These are phyloP conservation scores for Acleris laterana DNA, from an alignment of 2,888 invertebrate genomes.

Conservation along the genomic window DNA sequence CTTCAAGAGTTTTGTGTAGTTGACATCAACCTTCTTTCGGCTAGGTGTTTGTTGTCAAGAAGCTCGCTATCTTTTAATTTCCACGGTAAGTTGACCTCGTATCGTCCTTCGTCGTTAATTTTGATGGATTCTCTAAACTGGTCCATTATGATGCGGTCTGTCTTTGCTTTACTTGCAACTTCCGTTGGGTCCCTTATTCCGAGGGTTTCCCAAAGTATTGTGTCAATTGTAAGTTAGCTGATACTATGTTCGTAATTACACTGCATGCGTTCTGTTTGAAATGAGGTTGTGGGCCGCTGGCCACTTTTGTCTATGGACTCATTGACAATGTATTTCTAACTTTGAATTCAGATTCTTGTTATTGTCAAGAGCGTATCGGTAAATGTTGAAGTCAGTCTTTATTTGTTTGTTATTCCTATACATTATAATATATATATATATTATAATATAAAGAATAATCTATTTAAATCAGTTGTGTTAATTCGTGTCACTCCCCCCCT, in stretches of 20 bases:
- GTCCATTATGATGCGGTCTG: neutral
- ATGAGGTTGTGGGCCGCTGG: neutral
- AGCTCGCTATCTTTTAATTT: neutral
- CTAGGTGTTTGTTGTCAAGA: neutral
- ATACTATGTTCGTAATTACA: neutral
- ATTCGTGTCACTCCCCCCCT: too few relatives aligned
- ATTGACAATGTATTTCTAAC: too few relatives aligned
- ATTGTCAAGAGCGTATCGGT: too few relatives aligned
- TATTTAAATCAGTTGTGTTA: too few relatives aligned
- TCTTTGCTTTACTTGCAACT: neutral
- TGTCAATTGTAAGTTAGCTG: neutral
- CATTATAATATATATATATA: too few relatives aligned
- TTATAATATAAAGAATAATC: too few relatives aligned
- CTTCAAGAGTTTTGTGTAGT: slow-evolving; percentile 16
- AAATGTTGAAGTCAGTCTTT: too few relatives aligned
- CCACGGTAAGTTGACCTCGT: neutral
- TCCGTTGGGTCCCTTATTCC: neutral
- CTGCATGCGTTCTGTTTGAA: neutral
- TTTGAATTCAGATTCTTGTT: too few relatives aligned
- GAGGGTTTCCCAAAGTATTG: neutral
- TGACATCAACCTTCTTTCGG: neutral
- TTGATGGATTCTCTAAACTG: neutral
- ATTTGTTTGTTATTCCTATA: too few relatives aligned
- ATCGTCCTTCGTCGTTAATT: neutral
- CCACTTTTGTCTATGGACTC: too few relatives aligned